A percentile compares a stretch with the other conserved stretches of the same genome.
These are phyloP conservation scores for Nyctereutes procyonoides DNA, from an alignment of 2,113 vertebrate genomes.

Conservation along the genomic window DNA sequence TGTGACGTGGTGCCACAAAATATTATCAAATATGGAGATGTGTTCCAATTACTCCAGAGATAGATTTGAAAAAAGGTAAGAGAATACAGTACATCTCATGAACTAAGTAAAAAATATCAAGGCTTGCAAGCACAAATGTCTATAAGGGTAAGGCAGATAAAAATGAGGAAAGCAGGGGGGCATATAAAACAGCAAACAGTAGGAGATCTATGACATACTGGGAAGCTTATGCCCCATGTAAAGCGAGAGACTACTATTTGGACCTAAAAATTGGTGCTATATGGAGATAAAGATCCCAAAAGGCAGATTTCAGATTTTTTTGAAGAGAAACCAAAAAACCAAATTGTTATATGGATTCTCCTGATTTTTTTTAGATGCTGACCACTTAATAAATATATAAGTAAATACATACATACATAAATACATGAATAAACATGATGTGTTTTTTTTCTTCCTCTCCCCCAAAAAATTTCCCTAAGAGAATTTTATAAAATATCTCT, in stretches of 20 bases:
- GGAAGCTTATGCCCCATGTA: neutral
- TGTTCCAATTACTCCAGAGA: neutral
- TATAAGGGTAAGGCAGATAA: neutral
- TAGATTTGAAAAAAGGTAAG: neutral
- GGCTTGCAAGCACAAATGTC: neutral
- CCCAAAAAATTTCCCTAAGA: neutral
- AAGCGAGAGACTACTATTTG: neutral
- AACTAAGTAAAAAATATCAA: neutral
- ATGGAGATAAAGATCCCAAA: neutral
- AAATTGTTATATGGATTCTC: neutral
- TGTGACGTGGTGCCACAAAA: neutral
- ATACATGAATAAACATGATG: neutral
- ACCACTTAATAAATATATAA: neutral
- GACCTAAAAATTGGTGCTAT: neutral
- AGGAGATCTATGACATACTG: neutral
- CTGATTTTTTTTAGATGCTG: neutral
- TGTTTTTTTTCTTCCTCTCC: neutral
- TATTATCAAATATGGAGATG: neutral
- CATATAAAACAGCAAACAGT: neutral
- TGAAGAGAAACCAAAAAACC: constrained; percentile 28
- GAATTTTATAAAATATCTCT: neutral
- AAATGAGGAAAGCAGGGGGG: neutral
- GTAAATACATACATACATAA: neutral
- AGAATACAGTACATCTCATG: neutral
- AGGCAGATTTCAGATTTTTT: neutral